Evolutionary conservation across 1,140 invertebrate genomes (phyloP), one percentile per base, ranked within the genome.

Genomic region (Megathymus violae): DNA sequence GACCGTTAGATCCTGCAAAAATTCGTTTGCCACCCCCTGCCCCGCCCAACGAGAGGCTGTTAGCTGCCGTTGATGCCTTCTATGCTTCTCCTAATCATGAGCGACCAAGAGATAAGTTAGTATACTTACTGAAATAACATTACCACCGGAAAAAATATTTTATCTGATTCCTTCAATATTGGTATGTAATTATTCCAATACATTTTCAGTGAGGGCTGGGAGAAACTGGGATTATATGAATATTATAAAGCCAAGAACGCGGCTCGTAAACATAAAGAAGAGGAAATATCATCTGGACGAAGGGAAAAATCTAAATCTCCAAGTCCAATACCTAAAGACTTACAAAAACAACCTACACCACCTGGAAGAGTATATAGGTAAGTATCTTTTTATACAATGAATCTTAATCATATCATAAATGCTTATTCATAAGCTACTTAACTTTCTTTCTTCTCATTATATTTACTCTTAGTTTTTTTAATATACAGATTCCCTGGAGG

Each of bases 211-310:
- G 98, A 99, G 84, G 98, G 98, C 36, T 99, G 98, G 98, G 98
- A 99, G 85, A 98, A 98, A 89, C 92, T 99, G 76, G 98, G 97
- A 61, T 92, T 99, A 14, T 99, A 99, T 89, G 98, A 99, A 92
- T 99, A 98, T 91, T 99, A 97, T 89, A 98, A 97, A 92, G 97
- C 97, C 0, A 99, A 99, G 91, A 97, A 97, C 91, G 93, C 94
- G 43, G 97, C 97, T 0, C 94, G 95, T 63, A 97, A 97, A 81
- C 94, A 96, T 70, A 98, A 98, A 88, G 97, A 98, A 78, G 96
- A 98, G 44, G 95, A 96, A 43, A 95, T 97, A 47, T 89, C 89
- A 7, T 92, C 91, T 15, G 96, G 96, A 19, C 73, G 93, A 11
- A 90, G 96, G 62, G 92, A 94, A 59, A 94, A 93, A 74, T 96